Base-by-base conservation (phyloP, 1,140 invertebrate genomes). In the Acromyrmex charruanus region DNA sequence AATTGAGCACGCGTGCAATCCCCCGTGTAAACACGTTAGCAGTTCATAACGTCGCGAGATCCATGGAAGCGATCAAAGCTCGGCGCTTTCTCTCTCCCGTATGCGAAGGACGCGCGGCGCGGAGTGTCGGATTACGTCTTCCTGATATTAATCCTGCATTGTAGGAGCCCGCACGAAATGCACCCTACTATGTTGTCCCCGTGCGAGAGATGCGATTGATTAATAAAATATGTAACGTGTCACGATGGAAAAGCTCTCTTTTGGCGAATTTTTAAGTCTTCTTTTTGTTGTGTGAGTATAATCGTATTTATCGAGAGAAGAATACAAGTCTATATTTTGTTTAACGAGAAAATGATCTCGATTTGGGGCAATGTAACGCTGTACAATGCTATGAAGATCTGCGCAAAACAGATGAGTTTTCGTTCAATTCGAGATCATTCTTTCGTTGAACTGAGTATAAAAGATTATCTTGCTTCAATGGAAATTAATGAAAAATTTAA, bases 1-100 rank as follows among this genome's bases (percentile, higher is more conserved):
- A 84, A 84, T 84, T 84, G 80, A 84, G 80, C 80, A 84, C 80
- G 80, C 80, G 80, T 84, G 80, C 80, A 84, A 84, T 84, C 80
- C 55, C 80, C 55, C 69, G 80, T 84, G 80, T 84, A 84, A 84
- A 84, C 80, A 84, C 80, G 69, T 84, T 84, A 84, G 80, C 55
- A 84, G 80, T 84, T 84, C 80, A 84, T 84, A 84, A 84, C 80
- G 69, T 75, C 69, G 80, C 80, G 58, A 84, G 80, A 84, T 84
- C 44, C 58, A 75, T 58, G 69, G 80, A 75, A 84, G 80, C 80
- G 80, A 84, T 84, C 80, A 84, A 84, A 82, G 39, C 68, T 49
- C 25, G 44, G 25, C n/a, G 66, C 49, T 81, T 51, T 66, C 61
- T 18, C 21, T 53, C 21, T 31, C 39, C 44, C 35, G 81, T 84